Percentiles rank a stretch among this genome's conserved stretches.
phyloP scores from a whole-genome alignment of 2,797 vertebrate species.

The Morus bassanus region DNA sequence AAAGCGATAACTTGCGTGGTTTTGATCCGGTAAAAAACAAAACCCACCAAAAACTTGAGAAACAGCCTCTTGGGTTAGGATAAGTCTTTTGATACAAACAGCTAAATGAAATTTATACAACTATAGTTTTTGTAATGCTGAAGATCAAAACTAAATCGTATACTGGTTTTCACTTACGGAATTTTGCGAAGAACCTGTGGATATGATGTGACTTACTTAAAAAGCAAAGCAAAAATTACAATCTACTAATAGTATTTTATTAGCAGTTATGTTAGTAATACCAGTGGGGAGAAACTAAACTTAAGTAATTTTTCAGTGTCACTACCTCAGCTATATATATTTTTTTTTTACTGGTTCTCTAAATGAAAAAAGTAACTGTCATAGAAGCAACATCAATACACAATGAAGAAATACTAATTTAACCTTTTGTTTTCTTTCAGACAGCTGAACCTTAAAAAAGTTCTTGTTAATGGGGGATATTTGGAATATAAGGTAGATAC shows the following conservation, averaged over 20 bases:
- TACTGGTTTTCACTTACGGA: not conserved
- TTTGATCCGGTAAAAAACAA: not conserved
- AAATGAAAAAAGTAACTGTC: not conserved
- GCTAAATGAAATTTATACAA: not conserved
- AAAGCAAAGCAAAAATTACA: not conserved
- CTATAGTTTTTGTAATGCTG: not conserved
- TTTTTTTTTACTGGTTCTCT: not conserved
- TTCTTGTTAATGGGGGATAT: constrained; percentile 89
- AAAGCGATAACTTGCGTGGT: not conserved
- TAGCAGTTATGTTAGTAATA: not conserved
- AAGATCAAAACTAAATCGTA: not conserved
- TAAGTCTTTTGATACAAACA: not conserved
- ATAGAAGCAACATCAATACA: not conserved
- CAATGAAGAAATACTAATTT: not conserved
- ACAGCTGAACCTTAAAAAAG: constrained; percentile 93
- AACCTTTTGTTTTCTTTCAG: constrained; percentile 68
- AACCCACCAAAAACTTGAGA: not conserved
- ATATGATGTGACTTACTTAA: not conserved
- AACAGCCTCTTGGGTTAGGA: not conserved
- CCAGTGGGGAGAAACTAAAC: not conserved
- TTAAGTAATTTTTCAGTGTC: not conserved
- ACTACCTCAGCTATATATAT: not conserved
- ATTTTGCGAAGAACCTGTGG: not conserved
- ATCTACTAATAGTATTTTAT: not conserved
- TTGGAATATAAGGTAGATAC: constrained; percentile 90